Evolutionary conservation across 2,797 vertebrate genomes (phyloP), one percentile per base, ranked within the genome.

Genomic region (Cygnus olor): DNA sequence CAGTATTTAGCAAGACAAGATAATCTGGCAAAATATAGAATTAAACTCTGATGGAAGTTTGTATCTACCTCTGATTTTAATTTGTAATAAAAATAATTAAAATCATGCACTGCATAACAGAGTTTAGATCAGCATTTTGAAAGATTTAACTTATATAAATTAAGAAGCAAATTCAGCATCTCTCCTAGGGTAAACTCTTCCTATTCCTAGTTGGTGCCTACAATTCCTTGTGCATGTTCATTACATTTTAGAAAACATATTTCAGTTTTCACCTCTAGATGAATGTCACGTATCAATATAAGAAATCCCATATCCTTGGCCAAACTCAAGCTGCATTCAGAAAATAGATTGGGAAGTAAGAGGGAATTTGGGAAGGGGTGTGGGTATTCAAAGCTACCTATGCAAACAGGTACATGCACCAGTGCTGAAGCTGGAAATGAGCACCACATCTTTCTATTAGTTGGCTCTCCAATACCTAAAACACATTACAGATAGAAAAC

Each of bases 301-400:
- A 49, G 34, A 53, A 70, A 76, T 7, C 9, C 30, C 18, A 78
- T 10, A 49, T 28, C 25, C 53, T 90, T 18, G 30, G 24, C 9
- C 66, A 34, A 5, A 80, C 80, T 56, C 11, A 47, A 71, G 13
- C 3, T 71, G 12, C 11, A 27, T 60, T 10, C 10, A 85, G 51
- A 73, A 47, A 80, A 57, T 2, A 32, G 14, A 53, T 9, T 4
- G 9, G 9, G 7, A 71, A 74, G 6, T n/a, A 42, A 68, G 76
- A 56, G 2, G 5, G 36, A 78, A 54, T 80, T 73, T 44, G 53
- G 34, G 4, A 6, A 1, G 4, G 1, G 0, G 2, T 73, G 4
- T 0, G 0, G 2, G 73, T 84, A 14, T 64, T 4, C 21, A 85
- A 80, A 83, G 20, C 4, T 24, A 28, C 30, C 11, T 65, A 4